Evolutionary conservation across 1,140 invertebrate genomes (phyloP).

Genomic region (Agrypnia vestita): DNA sequence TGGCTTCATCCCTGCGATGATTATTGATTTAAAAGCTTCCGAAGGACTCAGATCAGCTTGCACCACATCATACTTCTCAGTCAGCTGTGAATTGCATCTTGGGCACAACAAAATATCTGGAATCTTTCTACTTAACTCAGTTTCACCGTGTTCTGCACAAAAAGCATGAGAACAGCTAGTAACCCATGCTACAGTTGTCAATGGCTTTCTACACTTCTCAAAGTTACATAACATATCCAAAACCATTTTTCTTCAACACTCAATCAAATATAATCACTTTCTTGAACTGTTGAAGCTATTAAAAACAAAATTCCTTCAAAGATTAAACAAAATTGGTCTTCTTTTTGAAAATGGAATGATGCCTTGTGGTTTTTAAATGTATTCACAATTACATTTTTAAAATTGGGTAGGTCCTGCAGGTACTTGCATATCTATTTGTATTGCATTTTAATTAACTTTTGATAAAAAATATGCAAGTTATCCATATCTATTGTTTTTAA

Average conservation of each 20-base stretch:
- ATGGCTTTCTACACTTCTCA: constrained; percentile 71
- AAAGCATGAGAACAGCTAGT: constrained; percentile 74
- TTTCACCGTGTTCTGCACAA: constrained; percentile 72
- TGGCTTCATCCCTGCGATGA: constrained; percentile 71
- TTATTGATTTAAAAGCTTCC: constrained; percentile 72
- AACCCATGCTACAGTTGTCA: constrained; percentile 68
- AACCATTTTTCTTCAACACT: constrained; percentile 60
- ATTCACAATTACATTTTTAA: background rate
- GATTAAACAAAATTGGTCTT: background rate
- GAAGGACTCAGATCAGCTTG: constrained; percentile 71
- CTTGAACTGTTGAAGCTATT: background rate
- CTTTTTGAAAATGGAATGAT: constrained; percentile 14
- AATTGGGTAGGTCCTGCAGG: no score
- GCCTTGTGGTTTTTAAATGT: constrained; percentile 38
- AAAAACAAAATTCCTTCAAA: background rate
- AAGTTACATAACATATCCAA: constrained; percentile 72
- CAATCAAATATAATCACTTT: background rate
- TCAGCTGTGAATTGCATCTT: constrained; percentile 70
- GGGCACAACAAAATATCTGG: constrained; percentile 69
- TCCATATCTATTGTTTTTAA: no score
- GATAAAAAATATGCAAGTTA: no score
- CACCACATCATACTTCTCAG: constrained; percentile 72
- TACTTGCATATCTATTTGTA: no score
- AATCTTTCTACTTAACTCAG: constrained; percentile 69
- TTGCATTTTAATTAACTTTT: no score